Evolutionary conservation across 2,797 vertebrate genomes (phyloP), one percentile per base, ranked within the genome.

Genomic region (Orestias chungarensis): DNA sequence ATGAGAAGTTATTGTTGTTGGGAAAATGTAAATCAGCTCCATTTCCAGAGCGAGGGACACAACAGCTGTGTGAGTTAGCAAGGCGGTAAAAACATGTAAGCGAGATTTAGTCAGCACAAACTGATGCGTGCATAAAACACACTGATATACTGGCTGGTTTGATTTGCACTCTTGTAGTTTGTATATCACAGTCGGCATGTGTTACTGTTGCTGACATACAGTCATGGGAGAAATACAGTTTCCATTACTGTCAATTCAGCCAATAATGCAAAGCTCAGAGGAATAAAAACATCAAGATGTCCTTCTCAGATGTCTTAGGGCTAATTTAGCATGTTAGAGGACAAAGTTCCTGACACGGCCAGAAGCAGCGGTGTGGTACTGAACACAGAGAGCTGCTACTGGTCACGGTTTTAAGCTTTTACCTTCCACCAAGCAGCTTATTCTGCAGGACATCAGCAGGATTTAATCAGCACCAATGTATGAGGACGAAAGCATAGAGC

Each of bases 1-100:
- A 82, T 66, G 35, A 65, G 46, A 50, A 64, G 14, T 67, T 9
- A 82, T 35, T 61, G 50, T 69, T 71, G 46, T 64, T 69, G 50
- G 50, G 40, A 29, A 72, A 40, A 68, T 72, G 47, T 59, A 64
- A 64, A 79, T 69, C 14, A 46, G 23, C 18, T 43, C 6, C 3
- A 55, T 66, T 62, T 71, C 29, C 6, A 57, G 35, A 64, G 44
- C 11, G 8, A 67, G 54, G 57, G 23, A 31, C 44, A 12, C 47
- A 38, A 0, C 50, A 40, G 29, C 31, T 61, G 44, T 20, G 12
- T 33, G 23, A 20, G 73, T 75, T 42, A 61, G 43, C 4, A 27
- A 64, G 64, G 46, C 62, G 74, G 33, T 27, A 54, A 42, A 10
- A 33, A 12, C 40, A 46, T 44, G 27, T 14, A 15, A 46, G 65